These are phyloP conservation scores for Apamea monoglypha DNA, from an alignment of 2,888 invertebrate species.

Conservation along the genomic window DNA sequence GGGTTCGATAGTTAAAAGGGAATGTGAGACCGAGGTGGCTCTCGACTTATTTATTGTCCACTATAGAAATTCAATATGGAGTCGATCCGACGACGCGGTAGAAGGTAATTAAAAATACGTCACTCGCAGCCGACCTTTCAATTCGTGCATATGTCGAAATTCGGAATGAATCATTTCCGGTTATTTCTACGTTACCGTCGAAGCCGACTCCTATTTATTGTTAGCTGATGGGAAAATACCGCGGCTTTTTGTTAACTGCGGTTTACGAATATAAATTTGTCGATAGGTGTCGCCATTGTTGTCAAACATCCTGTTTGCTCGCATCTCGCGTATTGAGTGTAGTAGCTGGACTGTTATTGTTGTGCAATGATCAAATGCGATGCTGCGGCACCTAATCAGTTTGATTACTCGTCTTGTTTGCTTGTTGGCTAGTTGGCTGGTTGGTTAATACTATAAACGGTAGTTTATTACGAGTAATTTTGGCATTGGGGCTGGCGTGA, in stretches of 20 bases:
- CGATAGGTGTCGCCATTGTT: constrained; percentile 36
- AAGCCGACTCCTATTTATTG: constrained; percentile 58
- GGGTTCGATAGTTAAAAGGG: constrained; percentile 71
- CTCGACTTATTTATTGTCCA: constrained; percentile 85
- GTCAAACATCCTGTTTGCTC: constrained; percentile 30
- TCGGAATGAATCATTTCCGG: constrained; percentile 88
- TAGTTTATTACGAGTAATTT: constrained; percentile 41
- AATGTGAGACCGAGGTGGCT: constrained; percentile 70
- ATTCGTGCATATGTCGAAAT: constrained; percentile 89
- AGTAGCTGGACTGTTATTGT: constrained; percentile 30
- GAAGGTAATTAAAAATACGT: constrained; percentile 90
- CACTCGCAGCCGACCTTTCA: constrained; percentile 89
- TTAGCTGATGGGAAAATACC: constrained; percentile 64
- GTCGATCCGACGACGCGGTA: constrained; percentile 83
- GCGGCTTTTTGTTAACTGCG: constrained; percentile 62
- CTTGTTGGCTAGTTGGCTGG: constrained; percentile 46
- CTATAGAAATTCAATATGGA: constrained; percentile 87
- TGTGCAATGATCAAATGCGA: constrained; percentile 29
- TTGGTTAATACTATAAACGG: constrained; percentile 43
- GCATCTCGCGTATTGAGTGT: constrained; percentile 40
- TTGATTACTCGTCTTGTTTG: constrained; percentile 60
- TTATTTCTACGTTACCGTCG: constrained; percentile 80
- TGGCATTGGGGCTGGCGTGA: constrained; percentile 31
- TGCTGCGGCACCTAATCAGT: constrained; percentile 52
- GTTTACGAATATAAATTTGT: constrained; percentile 56